Conservation (phyloP, 37 sponge, comb jelly and placozoan genomes). For the Sycon ciliatum region DNA sequence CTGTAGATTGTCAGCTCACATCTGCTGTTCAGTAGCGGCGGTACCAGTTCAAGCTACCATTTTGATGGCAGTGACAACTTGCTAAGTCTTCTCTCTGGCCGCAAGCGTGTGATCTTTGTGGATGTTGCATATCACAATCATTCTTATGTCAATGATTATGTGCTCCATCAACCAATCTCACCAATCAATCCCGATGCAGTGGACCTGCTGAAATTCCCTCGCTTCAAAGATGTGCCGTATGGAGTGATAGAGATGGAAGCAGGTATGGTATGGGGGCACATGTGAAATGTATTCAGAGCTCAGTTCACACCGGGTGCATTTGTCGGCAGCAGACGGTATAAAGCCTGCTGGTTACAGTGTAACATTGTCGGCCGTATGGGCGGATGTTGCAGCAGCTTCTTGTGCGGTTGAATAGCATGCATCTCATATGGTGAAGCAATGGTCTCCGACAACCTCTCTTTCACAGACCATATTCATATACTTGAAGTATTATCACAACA, state of each 20-base stretch:
- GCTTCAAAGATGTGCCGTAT: neutral
- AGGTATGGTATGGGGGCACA: too few relatives aligned
- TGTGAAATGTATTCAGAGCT: too few relatives aligned
- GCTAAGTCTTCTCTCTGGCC: neutral
- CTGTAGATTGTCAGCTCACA: neutral
- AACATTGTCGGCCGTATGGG: too few relatives aligned
- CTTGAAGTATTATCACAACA: too few relatives aligned
- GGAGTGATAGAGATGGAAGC: neutral
- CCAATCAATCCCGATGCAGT: slow-evolving; percentile 12
- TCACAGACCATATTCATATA: too few relatives aligned
- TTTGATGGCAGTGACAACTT: slow-evolving; percentile 8
- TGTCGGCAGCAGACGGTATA: too few relatives aligned
- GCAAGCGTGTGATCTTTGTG: neutral
- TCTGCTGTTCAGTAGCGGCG: slow-evolving; percentile 5
- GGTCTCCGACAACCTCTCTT: too few relatives aligned
- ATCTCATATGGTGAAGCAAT: too few relatives aligned
- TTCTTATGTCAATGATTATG: neutral
- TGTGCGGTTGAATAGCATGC: too few relatives aligned
- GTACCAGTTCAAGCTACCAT: slow-evolving; percentile 1
- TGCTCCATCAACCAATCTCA: neutral
- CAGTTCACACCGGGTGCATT: too few relatives aligned
- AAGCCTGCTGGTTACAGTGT: too few relatives aligned
- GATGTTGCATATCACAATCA: neutral
- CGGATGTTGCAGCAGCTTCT: too few relatives aligned
- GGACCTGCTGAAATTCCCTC: neutral